phyloP scores from a whole-genome alignment of 2,113 vertebrate genomes.

The Chaetodon auriga region DNA sequence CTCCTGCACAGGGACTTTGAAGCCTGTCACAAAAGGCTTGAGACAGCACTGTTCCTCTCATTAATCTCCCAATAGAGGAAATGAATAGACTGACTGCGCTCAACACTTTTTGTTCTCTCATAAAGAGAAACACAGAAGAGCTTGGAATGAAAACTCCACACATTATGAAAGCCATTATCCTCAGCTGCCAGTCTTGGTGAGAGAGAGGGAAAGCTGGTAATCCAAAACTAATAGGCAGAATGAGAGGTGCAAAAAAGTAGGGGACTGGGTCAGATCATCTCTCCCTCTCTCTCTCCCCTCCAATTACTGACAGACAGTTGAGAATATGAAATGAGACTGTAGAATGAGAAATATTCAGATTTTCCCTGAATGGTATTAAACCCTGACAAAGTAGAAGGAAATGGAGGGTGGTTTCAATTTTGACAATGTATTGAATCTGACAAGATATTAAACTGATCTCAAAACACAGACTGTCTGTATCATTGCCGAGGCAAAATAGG shows the following conservation, averaged over 20 bases:
- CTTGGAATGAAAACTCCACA: conserved; percentile 66
- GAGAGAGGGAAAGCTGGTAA: conserved; percentile 69
- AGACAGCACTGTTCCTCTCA: conserved; percentile 70
- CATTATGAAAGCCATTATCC: conserved; percentile 81
- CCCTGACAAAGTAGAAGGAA: conserved; percentile 73
- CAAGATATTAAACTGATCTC: conserved; percentile 78
- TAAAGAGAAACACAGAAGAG: conserved; percentile 71
- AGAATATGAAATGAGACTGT: conserved; percentile 72
- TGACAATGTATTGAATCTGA: conserved; percentile 75
- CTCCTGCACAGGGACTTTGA: conserved; percentile 57
- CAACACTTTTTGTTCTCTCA: conserved; percentile 70
- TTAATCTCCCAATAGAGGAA: conserved; percentile 73
- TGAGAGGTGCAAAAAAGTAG: conserved; percentile 75
- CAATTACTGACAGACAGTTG: conserved; percentile 79
- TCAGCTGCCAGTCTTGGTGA: conserved; percentile 74
- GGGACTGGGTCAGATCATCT: conserved; percentile 77
- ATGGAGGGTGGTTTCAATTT: conserved; percentile 70
- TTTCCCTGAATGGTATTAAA: conserved; percentile 74
- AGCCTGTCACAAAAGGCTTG: conserved; percentile 67
- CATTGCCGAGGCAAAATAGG: conserved; percentile 64
- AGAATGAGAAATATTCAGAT: conserved; percentile 78
- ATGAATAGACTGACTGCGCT: conserved; percentile 70
- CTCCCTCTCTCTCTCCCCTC: conserved; percentile 46
- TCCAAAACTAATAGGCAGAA: conserved; percentile 77
- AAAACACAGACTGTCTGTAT: conserved; percentile 77